These are phyloP conservation scores for Drosophila nigromelanica DNA, from an alignment of 1,140 invertebrate species.

Conservation along the genomic window DNA sequence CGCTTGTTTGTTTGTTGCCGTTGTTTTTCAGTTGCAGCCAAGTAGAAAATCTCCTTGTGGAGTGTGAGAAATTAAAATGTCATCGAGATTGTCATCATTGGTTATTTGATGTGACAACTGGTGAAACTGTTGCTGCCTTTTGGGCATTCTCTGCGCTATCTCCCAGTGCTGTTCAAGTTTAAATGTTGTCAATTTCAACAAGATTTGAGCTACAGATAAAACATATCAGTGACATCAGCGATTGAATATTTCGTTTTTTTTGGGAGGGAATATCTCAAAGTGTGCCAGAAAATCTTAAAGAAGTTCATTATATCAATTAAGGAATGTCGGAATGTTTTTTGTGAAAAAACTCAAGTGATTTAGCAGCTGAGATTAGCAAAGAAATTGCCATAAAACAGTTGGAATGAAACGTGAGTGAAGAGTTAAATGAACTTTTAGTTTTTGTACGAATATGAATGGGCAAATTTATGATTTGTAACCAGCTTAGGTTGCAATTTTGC, in stretches of 20 bases:
- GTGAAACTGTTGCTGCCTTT: conserved; percentile 40
- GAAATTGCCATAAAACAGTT: not conserved
- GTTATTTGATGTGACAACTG: conserved; percentile 71
- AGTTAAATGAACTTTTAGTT: not conserved
- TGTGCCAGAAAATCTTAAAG: conserved; percentile 6
- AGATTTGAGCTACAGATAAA: conserved; percentile 72
- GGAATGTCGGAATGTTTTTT: not conserved
- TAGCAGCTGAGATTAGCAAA: not conserved
- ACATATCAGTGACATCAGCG: conserved; percentile 58
- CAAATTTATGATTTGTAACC: not conserved
- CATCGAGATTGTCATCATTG: conserved; percentile 81
- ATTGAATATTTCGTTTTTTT: conserved; percentile 1
- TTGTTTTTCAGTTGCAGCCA: conserved; percentile 62
- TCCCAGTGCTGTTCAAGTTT: conserved; percentile 65
- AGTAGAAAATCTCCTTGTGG: conserved; percentile 73
- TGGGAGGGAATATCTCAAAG: conserved; percentile 1
- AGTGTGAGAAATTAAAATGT: conserved; percentile 83
- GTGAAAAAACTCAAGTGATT: not conserved
- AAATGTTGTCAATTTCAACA: conserved; percentile 81
- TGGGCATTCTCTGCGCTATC: not conserved
- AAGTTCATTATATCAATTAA: not conserved
- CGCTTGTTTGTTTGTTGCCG: conserved; percentile 58
- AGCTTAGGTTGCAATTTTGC: not conserved
- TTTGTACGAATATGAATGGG: not conserved
- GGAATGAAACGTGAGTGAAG: not conserved